Evolutionary conservation across 2,888 invertebrate species (phyloP).

Genomic region (Idaea aversata): DNA sequence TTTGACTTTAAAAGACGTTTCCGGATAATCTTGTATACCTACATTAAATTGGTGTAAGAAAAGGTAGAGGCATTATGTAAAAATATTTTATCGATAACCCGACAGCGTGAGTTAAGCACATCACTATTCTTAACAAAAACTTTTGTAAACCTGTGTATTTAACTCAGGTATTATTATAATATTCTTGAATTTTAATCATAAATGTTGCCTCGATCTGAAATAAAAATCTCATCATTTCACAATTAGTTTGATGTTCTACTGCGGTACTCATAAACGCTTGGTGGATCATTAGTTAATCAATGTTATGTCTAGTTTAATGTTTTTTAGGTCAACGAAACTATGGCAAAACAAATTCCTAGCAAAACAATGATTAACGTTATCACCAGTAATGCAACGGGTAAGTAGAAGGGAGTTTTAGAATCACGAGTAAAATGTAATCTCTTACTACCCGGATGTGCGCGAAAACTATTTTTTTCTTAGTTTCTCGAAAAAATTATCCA

Average conservation of each 20-base stretch:
- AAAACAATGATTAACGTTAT: too few relatives aligned
- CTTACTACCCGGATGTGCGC: too few relatives aligned
- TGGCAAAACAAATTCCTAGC: too few relatives aligned
- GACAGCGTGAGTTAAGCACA: neutral
- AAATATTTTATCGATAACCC: neutral
- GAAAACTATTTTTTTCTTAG: too few relatives aligned
- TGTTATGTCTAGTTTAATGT: too few relatives aligned
- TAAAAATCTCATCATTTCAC: neutral
- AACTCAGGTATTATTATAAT: neutral
- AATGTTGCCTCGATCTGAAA: neutral
- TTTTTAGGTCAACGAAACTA: too few relatives aligned
- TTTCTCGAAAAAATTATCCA: too few relatives aligned
- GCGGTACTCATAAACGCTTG: slow-evolving; percentile 4
- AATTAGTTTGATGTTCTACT: neutral
- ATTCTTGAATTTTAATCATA: slow-evolving; percentile 1
- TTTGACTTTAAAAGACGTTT: slow-evolving; percentile 47
- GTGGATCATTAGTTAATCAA: slow-evolving; percentile 15
- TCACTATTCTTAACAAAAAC: neutral
- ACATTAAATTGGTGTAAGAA: slow-evolving; percentile 38
- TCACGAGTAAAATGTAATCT: too few relatives aligned
- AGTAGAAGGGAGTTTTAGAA: too few relatives aligned
- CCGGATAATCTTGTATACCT: slow-evolving; percentile 36
- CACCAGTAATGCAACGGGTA: too few relatives aligned
- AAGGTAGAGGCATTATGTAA: slow-evolving; percentile 13
- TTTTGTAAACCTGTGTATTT: neutral